phyloP scores from a whole-genome alignment of 1,140 invertebrate genomes.

The Lutraria rhynchaena region DNA sequence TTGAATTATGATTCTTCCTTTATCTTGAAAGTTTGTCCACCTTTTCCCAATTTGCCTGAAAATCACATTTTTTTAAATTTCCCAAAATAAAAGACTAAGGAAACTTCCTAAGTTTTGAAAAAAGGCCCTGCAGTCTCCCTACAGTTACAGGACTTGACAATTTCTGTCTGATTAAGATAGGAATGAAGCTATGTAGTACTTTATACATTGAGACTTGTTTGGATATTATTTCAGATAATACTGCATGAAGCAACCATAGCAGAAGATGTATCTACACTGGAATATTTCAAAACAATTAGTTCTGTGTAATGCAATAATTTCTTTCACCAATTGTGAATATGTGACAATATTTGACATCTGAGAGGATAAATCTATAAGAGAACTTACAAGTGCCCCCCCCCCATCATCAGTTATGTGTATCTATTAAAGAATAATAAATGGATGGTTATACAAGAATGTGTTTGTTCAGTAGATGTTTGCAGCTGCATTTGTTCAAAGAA shows the following conservation, averaged over 20 bases:
- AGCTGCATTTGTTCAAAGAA: too few species aligned
- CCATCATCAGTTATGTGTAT: too few species aligned
- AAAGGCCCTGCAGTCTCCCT: neutral
- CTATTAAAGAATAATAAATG: too few species aligned
- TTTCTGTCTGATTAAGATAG: neutral
- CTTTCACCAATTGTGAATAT: too few species aligned
- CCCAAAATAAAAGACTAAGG: too few species aligned
- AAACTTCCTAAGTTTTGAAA: neutral
- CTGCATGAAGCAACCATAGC: constrained; percentile 5
- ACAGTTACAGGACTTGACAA: neutral
- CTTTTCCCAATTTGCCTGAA: too few species aligned
- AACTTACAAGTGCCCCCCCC: too few species aligned
- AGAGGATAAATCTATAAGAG: too few species aligned
- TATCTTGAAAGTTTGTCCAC: neutral
- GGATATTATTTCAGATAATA: constrained; percentile 1
- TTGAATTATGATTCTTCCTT: neutral
- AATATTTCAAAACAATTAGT: constrained; percentile 5
- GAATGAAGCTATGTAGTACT: neutral
- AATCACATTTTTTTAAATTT: too few species aligned
- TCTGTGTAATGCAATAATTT: neutral
- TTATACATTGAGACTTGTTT: neutral
- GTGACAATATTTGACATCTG: too few species aligned
- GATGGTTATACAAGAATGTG: too few species aligned
- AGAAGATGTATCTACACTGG: constrained; percentile 1
- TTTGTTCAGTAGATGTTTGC: too few species aligned